Evolutionary conservation across 1,140 invertebrate species (phyloP).

Genomic region (Leptoteleia sp.): DNA sequence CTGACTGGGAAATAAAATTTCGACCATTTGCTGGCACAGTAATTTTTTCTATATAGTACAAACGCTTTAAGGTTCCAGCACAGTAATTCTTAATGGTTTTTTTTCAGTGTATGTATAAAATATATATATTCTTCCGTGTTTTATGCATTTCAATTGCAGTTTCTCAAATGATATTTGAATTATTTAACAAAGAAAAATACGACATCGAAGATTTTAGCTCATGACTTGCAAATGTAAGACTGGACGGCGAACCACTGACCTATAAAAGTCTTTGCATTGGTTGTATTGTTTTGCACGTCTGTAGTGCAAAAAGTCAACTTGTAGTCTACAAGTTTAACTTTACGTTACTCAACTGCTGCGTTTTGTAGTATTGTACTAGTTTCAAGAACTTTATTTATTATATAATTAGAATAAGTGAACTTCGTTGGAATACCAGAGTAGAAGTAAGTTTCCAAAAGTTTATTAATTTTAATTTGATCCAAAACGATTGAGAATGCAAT

Average conservation of each 20-base stretch:
- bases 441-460: slow-evolving; percentile 10
- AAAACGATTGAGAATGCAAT: neutral
- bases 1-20: no score
- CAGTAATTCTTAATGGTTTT: no score
- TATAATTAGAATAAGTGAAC: slow-evolving; percentile 37
- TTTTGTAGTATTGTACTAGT: slow-evolving; percentile 14
- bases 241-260: slow-evolving; percentile 27
- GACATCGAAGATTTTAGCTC: slow-evolving; percentile 24
- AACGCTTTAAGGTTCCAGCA: no score
- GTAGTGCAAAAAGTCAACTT: slow-evolving; percentile 25
- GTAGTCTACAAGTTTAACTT: slow-evolving; percentile 24
- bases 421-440: slow-evolving; percentile 1
- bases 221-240: slow-evolving; percentile 24
- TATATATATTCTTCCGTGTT: neutral
- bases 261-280: slow-evolving; percentile 13
- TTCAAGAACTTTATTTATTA: slow-evolving; percentile 29
- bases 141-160: slow-evolving; percentile 14
- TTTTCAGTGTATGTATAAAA: no score
- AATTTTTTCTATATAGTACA: no score
- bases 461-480: slow-evolving; percentile 24
- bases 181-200: slow-evolving; percentile 29
- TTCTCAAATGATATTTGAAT: slow-evolving; percentile 22
- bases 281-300: slow-evolving; percentile 15
- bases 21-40: no score
- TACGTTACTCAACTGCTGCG: slow-evolving; percentile 17